Evolutionary conservation across 2,888 invertebrate species (phyloP).

Genomic region (Plusia festucae): DNA sequence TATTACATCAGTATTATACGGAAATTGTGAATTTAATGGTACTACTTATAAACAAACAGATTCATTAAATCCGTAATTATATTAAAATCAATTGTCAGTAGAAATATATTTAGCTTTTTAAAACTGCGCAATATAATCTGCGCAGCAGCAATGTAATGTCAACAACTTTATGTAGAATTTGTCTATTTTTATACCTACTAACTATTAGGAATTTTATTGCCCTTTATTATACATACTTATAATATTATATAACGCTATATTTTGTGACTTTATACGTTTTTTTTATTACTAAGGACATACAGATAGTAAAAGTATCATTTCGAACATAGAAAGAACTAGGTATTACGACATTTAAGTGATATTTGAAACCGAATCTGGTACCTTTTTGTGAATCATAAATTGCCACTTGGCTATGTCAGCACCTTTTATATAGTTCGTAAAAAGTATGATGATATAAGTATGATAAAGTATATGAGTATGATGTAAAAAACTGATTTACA

Average conservation of each 20-base stretch:
- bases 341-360: not conserved
- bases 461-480: too few species aligned
- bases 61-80: not conserved
- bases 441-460: too few species aligned
- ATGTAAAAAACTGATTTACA: too few species aligned
- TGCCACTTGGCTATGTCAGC: not conserved
- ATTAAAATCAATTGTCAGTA: not conserved
- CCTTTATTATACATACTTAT: not conserved
- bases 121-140: slow-evolving; percentile 17
- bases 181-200: not conserved
- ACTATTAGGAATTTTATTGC: not conserved
- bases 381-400: not conserved
- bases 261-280: not conserved
- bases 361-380: not conserved
- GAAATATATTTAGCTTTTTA: not conserved
- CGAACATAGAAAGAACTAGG: not conserved
- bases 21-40: not conserved
- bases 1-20: too few species aligned
- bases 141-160: not conserved
- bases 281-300: not conserved
- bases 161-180: not conserved
- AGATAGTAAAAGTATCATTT: not conserved
- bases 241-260: not conserved
- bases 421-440: not conserved
- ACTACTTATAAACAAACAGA: not conserved